Percentiles rank a stretch among this genome's conserved stretches.
Conservation (phyloP, 2,113 vertebrate species). For the Puntigrus tetrazona region DNA sequence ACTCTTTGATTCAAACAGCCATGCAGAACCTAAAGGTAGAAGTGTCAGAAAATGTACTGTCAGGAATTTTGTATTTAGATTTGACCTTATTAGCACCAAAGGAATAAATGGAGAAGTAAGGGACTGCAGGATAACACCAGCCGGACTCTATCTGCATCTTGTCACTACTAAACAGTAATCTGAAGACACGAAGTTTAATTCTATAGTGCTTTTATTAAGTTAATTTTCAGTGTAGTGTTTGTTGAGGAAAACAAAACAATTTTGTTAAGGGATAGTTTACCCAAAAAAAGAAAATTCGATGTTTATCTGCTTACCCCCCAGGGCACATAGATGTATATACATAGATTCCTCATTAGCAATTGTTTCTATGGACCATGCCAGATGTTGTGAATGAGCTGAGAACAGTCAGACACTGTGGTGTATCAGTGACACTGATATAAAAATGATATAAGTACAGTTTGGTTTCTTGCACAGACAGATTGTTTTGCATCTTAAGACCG, state of each 20-base stretch:
- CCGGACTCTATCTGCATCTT: conserved; percentile 30
- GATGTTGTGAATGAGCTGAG: too few relatives aligned
- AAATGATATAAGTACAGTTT: too few relatives aligned
- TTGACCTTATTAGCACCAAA: conserved; percentile 77
- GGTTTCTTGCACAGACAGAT: too few relatives aligned
- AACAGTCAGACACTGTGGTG: too few relatives aligned
- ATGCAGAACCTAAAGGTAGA: conserved; percentile 81
- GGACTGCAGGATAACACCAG: conserved; percentile 39
- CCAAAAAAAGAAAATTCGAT: too few relatives aligned
- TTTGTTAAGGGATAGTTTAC: too few relatives aligned
- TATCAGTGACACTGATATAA: too few relatives aligned
- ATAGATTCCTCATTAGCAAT: too few relatives aligned
- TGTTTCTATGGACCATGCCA: too few relatives aligned
- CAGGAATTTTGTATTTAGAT: conserved; percentile 78
- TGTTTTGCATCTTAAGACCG: too few relatives aligned
- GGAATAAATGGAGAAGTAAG: conserved; percentile 57
- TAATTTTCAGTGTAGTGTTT: background rate
- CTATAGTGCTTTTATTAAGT: background rate
- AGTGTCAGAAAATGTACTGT: conserved; percentile 80
- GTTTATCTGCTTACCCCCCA: too few relatives aligned
- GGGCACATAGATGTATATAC: too few relatives aligned
- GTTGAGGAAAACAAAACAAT: background rate
- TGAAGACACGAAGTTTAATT: conserved; percentile 51
- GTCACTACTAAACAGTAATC: conserved; percentile 60
- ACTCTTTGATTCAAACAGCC: conserved; percentile 89